A percentile compares a stretch with the other conserved stretches of the same genome.
These are phyloP conservation scores for Lanius ludovicianus DNA, from an alignment of 2,113 vertebrate species.

Conservation along the genomic window DNA sequence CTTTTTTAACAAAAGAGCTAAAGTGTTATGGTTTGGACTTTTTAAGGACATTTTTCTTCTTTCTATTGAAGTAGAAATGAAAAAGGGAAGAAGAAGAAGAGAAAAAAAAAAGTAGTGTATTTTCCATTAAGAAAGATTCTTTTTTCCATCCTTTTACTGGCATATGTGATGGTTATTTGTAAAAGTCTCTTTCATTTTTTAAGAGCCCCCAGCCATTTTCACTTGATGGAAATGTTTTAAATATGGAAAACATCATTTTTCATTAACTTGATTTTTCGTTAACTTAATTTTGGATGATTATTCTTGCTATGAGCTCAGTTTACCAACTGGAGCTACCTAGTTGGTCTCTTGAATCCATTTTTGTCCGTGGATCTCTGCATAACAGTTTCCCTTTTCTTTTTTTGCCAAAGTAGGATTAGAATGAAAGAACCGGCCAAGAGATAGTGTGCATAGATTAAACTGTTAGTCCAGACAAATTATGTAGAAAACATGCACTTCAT, in stretches of 20 bases:
- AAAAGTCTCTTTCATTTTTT: not conserved
- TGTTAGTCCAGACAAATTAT: not conserved
- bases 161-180: not conserved
- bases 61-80: constrained; percentile 26
- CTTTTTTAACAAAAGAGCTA: not conserved
- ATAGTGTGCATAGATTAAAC: not conserved
- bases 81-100: not conserved
- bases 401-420: not conserved
- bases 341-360: not conserved
- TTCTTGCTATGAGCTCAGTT: not conserved
- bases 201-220: not conserved
- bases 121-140: constrained; percentile 1
- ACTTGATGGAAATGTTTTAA: not conserved
- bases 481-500: not conserved
- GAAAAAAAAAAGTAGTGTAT: not conserved
- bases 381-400: not conserved
- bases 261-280: constrained; percentile 6
- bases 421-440: not conserved
- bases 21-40: not conserved
- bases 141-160: not conserved
- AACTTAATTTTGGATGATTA: not conserved
- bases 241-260: not conserved
- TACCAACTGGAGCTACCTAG: not conserved
- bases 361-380: not conserved
- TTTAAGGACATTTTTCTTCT: not conserved